These are phyloP conservation scores for Euplagia quadripunctaria DNA, from an alignment of 2,888 invertebrate species.

Conservation along the genomic window DNA sequence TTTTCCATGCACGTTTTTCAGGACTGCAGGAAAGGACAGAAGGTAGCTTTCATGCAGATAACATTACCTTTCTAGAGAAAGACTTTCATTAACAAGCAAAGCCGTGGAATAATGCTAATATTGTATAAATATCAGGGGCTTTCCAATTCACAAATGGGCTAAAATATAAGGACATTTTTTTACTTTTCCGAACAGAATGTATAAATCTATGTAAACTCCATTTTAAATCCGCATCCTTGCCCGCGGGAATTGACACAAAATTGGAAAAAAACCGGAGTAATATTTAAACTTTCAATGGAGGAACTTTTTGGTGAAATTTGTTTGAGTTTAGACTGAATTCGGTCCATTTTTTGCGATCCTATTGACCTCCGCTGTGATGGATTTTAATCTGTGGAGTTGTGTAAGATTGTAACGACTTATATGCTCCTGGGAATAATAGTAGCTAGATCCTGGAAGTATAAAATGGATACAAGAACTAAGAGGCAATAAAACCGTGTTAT, in stretches of 20 bases:
- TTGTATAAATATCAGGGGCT: background rate
- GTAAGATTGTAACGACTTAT: too few species aligned
- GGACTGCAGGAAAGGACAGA: too few species aligned
- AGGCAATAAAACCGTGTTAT: too few species aligned
- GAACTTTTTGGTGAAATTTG: conserved; percentile 30
- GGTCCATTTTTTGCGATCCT: conserved; percentile 10
- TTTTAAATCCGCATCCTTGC: background rate
- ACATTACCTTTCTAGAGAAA: too few species aligned
- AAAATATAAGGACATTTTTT: background rate
- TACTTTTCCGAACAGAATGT: background rate
- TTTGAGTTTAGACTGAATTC: conserved; percentile 21
- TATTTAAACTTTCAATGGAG: conserved; percentile 29
- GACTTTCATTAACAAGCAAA: too few species aligned
- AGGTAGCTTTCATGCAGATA: too few species aligned
- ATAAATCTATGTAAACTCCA: background rate
- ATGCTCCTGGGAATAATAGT: too few species aligned
- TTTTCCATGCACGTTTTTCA: too few species aligned
- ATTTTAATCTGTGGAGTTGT: conserved; percentile 1
- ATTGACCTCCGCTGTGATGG: background rate
- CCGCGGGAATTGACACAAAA: conserved; percentile 1
- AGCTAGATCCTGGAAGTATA: too few species aligned
- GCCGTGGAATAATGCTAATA: too few species aligned
- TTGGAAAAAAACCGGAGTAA: conserved; percentile 7
- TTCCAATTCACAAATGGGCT: background rate
- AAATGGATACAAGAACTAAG: too few species aligned